phyloP scores from a whole-genome alignment of 2,113 vertebrate species.

The Neoarius graeffei region DNA sequence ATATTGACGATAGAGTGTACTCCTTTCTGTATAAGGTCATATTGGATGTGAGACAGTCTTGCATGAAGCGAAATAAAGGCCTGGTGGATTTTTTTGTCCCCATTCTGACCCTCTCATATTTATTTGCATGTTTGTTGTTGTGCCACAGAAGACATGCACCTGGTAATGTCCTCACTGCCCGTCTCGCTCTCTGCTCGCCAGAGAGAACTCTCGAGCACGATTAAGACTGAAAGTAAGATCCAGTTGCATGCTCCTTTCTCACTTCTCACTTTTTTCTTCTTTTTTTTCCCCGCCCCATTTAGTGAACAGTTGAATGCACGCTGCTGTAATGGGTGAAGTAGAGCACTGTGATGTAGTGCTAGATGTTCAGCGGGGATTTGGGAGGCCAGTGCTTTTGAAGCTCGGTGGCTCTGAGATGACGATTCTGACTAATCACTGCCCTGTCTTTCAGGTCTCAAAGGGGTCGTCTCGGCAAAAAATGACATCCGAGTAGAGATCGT shows the following conservation, averaged over 20 bases:
- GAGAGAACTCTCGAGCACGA: constrained; percentile 80
- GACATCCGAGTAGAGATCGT: constrained; percentile 98
- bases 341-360: constrained; percentile 11
- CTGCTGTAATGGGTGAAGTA: background rate
- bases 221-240: constrained; percentile 82
- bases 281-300: background rate
- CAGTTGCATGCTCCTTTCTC: constrained; percentile 62
- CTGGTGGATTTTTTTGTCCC: background rate
- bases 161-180: constrained; percentile 82
- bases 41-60: background rate
- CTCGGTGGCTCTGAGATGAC: background rate
- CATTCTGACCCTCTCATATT: constrained; percentile 7
- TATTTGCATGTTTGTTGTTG: constrained; percentile 66
- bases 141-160: constrained; percentile 79
- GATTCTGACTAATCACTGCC: constrained; percentile 29
- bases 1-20: background rate
- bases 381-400: constrained; percentile 27
- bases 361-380: background rate
- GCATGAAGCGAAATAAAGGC: background rate
- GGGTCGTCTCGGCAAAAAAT: constrained; percentile 93
- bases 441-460: constrained; percentile 86
- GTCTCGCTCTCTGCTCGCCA: constrained; percentile 80
- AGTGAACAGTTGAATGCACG: constrained; percentile 21
- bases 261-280: background rate
- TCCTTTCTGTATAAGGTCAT: background rate